Evolutionary conservation across 2,113 vertebrate species (phyloP).

Genomic region (Rynchops niger): DNA sequence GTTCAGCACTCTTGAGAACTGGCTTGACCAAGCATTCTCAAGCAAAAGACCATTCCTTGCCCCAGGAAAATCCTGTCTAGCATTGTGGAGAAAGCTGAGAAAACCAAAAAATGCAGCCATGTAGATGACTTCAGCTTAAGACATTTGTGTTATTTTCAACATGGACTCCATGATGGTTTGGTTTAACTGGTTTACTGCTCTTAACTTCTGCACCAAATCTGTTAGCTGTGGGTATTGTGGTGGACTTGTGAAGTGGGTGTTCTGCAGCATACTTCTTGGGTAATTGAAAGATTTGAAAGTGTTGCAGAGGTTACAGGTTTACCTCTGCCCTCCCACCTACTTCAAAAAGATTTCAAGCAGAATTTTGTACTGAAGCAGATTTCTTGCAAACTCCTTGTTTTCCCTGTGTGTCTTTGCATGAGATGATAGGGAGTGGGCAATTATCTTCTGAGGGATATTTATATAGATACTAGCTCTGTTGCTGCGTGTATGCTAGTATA

Average conservation of each 20-base stretch:
- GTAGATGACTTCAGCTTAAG: background rate
- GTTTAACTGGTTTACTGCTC: background rate
- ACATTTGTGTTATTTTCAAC: background rate
- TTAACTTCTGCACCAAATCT: background rate
- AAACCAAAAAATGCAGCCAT: background rate
- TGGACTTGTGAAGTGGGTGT: background rate
- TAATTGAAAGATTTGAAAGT: background rate
- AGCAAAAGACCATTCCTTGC: background rate
- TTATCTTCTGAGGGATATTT: conserved; percentile 32
- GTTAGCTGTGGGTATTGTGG: background rate
- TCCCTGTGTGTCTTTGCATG: background rate
- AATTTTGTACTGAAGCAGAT: background rate
- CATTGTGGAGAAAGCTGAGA: background rate
- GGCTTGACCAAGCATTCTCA: background rate
- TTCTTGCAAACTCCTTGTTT: background rate
- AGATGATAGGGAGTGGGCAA: conserved; percentile 40
- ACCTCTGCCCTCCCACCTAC: background rate
- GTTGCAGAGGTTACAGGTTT: background rate
- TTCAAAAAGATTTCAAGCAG: background rate
- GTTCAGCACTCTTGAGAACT: background rate
- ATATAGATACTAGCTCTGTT: background rate
- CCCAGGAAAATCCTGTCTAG: background rate
- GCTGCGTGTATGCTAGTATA: background rate
- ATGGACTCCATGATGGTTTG: background rate
- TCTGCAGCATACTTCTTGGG: background rate